phyloP scores from a whole-genome alignment of 2,113 vertebrate genomes.

The Leptobrachium ailaonicum region DNA sequence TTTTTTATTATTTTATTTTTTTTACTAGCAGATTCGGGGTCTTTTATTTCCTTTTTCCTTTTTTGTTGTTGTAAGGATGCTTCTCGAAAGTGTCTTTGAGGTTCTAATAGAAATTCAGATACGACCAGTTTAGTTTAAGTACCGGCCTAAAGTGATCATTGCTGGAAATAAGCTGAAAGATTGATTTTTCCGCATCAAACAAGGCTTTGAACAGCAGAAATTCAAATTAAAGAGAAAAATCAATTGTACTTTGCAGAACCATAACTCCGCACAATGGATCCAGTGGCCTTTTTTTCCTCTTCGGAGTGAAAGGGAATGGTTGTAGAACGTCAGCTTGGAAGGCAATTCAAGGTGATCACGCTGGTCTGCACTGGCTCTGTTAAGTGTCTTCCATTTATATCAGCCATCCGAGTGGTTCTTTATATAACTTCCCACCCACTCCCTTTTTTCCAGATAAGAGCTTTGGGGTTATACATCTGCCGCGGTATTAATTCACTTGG shows the following conservation, averaged over 20 bases:
- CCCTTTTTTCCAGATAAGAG: not conserved
- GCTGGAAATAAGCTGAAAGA: constrained; percentile 33
- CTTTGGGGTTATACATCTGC: not conserved
- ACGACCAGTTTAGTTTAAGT: constrained; percentile 24
- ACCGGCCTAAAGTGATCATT: constrained; percentile 22
- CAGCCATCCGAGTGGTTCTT: not conserved
- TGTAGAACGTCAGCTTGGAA: not conserved
- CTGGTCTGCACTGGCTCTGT: not conserved
- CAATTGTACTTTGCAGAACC: constrained; percentile 31
- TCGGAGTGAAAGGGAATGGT: not conserved
- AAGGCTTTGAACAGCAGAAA: constrained; percentile 41
- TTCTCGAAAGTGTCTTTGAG: not conserved
- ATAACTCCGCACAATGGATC: constrained; percentile 26
- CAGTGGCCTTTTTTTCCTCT: not conserved
- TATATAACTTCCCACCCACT: not conserved
- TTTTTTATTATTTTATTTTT: not conserved
- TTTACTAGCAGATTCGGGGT: not conserved
- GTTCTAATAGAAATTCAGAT: constrained; percentile 13
- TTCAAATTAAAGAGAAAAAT: constrained; percentile 42
- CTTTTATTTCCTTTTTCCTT: not conserved
- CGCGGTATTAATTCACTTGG: not conserved
- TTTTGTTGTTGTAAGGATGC: not conserved
- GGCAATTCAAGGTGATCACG: not conserved
- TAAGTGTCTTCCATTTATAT: not conserved
- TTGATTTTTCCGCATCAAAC: constrained; percentile 40